Base-by-base conservation (phyloP, 2,113 vertebrate species). In the Verasper variegatus region DNA sequence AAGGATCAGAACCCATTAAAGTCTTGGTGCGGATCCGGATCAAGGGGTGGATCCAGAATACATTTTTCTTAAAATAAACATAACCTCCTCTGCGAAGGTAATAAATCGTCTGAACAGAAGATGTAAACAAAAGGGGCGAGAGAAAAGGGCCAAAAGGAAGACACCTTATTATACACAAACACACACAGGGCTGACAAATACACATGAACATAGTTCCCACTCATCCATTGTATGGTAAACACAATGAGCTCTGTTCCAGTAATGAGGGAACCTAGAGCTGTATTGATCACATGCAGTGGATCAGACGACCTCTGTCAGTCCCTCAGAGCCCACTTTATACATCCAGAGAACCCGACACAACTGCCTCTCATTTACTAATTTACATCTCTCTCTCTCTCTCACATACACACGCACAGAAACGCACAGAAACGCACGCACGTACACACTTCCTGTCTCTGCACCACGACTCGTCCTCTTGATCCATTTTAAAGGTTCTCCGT, bases 261-360 rank as follows among this genome's bases (percentile, higher is more conserved):
- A 91, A 93, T 92, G 89, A 92, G 89, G 83, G 67, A 85, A 90
- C 62, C 74, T 74, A 75, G 84, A 71, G 81, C 77, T 49, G 77
- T 92, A 92, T 93, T 86, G 90, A 93, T 93, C 82, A 87, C 77
- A 88, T 82, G 73, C 86, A 79, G 88, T 88, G 89, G 86, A 90
- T 87, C 82, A 89, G 82, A 88, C 76, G 83, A 86, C 92, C 87
- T 92, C 85, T 85, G 81, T 78, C 83, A 84, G 85, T 89, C 90
- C 92, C 90, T 83, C 72, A 61, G 90, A 87, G 89, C 86, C 89
- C 88, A 92, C 88, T 90, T 93, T 89, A 90, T 79, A 74, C 77
- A 78, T 65, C 74, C n/a, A 42, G n/a, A 71, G 72, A 75, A 74
- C 72, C 60, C 55, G 8, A 73, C 51, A 68, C 83, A 77, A 66